These are phyloP conservation scores for Neoascia interrupta DNA, from an alignment of 2,888 invertebrate genomes.

Conservation along the genomic window DNA sequence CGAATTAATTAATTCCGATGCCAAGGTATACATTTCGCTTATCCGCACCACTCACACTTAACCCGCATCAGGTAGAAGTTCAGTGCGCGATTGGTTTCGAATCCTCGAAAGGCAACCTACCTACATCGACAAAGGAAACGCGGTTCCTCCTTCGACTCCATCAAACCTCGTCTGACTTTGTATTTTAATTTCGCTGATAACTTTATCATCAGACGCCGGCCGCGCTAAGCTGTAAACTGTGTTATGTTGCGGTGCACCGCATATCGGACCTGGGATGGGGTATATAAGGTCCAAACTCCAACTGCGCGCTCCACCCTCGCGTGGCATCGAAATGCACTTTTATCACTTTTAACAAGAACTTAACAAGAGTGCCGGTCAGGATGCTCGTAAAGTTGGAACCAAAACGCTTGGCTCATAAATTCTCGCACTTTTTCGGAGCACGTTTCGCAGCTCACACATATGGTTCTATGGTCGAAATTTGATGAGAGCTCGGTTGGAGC, in stretches of 20 bases:
- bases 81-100: no score
- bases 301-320: conserved; percentile 6
- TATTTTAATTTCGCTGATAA: conserved; percentile 57
- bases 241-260: conserved; percentile 10
- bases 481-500: conserved; percentile 53
- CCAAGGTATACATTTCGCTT: conserved; percentile 46
- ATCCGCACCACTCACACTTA: conserved; percentile 35
- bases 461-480: conserved; percentile 50
- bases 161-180: no score
- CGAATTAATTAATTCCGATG: conserved; percentile 44
- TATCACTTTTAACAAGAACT: conserved; percentile 65
- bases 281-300: no score
- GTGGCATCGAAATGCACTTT: conserved; percentile 42
- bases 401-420: conserved; percentile 52
- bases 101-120: no score
- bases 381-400: conserved; percentile 55
- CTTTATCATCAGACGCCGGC: conserved; percentile 52
- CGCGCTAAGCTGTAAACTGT: conserved; percentile 48
- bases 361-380: conserved; percentile 58
- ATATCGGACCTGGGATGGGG: neutral
- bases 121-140: neutral
- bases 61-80: neutral
- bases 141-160: no score
- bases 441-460: no score
- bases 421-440: conserved; percentile 33